Conservation (phyloP, 1,140 invertebrate species). For the Metopolophium dirhodum region DNA sequence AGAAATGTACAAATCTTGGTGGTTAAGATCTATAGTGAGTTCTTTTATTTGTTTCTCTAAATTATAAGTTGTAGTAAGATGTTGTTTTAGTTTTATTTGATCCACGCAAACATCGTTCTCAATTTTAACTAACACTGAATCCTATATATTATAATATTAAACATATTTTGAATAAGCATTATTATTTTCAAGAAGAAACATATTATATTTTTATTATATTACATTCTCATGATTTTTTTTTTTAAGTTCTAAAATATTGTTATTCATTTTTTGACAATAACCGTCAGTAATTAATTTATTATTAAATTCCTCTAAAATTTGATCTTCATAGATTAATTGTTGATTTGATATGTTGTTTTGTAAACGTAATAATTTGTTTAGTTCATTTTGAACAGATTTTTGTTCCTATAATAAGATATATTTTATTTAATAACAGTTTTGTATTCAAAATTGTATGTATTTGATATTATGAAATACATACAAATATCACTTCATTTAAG, state of each 20-base stretch:
- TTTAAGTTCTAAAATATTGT: slow-evolving; percentile 40
- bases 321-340: slow-evolving; percentile 36
- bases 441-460: neutral
- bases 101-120: slow-evolving; percentile 38
- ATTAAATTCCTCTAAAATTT: slow-evolving; percentile 45
- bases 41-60: slow-evolving; percentile 39
- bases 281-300: slow-evolving; percentile 31
- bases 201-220: neutral
- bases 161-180: neutral
- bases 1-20: neutral
- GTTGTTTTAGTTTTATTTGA: slow-evolving; percentile 43
- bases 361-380: slow-evolving; percentile 11
- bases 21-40: neutral
- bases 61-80: slow-evolving; percentile 1
- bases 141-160: slow-evolving; percentile 8
- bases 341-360: neutral
- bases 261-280: slow-evolving; percentile 43
- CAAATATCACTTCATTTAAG: slow-evolving; percentile 27
- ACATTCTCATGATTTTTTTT: slow-evolving; percentile 45
- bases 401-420: slow-evolving; percentile 22
- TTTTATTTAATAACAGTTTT: neutral
- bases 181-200: neutral
- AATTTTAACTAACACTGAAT: neutral
- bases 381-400: slow-evolving; percentile 33
- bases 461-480: neutral